Conservation (phyloP, 2,888 invertebrate genomes). For the Eugnorisma glareosa region DNA sequence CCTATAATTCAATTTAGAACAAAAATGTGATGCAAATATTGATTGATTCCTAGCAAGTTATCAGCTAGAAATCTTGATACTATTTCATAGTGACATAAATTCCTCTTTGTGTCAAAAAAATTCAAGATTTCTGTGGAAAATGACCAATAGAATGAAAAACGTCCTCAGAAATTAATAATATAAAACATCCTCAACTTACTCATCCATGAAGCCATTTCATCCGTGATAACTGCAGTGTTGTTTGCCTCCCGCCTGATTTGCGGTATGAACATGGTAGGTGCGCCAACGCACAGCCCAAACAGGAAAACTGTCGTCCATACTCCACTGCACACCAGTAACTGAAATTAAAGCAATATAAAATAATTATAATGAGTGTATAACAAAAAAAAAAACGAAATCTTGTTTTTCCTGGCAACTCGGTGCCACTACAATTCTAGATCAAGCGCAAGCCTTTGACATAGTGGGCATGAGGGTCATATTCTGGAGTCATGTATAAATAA, state of each 20-base stretch:
- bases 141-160: not conserved
- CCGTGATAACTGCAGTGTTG: slow-evolving; percentile 62
- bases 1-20: too few species aligned
- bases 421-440: too few species aligned
- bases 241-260: slow-evolving; percentile 71
- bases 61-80: too few species aligned
- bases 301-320: slow-evolving; percentile 67
- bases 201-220: slow-evolving; percentile 68
- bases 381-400: not conserved
- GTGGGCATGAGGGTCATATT: too few species aligned
- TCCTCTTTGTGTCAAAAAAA: too few species aligned
- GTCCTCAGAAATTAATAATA: not conserved
- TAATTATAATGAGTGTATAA: not conserved
- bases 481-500: too few species aligned
- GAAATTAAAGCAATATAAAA: slow-evolving; percentile 11
- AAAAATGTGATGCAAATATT: too few species aligned
- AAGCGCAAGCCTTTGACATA: too few species aligned
- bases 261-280: slow-evolving; percentile 71
- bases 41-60: not conserved
- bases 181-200: slow-evolving; percentile 35
- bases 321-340: slow-evolving; percentile 67
- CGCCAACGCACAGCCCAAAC: slow-evolving; percentile 63
- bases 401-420: too few species aligned
- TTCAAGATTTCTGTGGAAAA: not conserved
- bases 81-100: too few species aligned